A percentile compares a stretch with the other conserved stretches of the same genome.
These are phyloP conservation scores for Falco peregrinus DNA, from an alignment of 2,797 vertebrate genomes.

Conservation along the genomic window DNA sequence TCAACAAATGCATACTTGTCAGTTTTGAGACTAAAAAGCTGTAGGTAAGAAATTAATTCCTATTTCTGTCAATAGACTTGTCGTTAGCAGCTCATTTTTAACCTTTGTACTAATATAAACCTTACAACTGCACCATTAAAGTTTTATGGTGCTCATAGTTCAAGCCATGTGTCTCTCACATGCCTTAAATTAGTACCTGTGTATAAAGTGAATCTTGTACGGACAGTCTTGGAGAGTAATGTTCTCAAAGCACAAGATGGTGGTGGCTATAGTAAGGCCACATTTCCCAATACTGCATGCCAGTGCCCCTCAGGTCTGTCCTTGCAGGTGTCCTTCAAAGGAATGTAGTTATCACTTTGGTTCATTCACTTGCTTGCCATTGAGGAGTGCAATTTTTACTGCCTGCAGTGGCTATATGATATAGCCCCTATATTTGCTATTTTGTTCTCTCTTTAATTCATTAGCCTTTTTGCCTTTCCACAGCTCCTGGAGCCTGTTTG, in stretches of 20 bases:
- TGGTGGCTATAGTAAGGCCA: background rate
- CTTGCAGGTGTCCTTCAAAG: background rate
- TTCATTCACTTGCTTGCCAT: background rate
- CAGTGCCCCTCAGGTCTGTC: background rate
- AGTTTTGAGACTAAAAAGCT: background rate
- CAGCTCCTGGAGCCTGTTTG: constrained; percentile 97
- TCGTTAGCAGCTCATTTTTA: background rate
- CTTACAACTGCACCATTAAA: background rate
- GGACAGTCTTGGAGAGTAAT: background rate
- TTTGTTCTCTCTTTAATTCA: background rate
- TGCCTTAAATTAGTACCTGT: background rate
- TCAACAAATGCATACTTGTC: background rate
- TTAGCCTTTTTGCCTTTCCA: background rate
- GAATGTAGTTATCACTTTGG: background rate
- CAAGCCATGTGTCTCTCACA: background rate
- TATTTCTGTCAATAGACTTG: background rate
- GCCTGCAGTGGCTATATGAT: background rate
- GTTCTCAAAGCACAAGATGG: background rate
- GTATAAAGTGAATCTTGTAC: background rate
- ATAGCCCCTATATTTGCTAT: background rate
- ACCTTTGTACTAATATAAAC: background rate
- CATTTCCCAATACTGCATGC: background rate
- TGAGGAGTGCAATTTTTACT: background rate
- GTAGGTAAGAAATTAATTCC: background rate
- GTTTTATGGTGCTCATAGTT: background rate